These are phyloP conservation scores for Ancistrus triradiatus DNA, from an alignment of 2,113 vertebrate species.

Conservation along the genomic window DNA sequence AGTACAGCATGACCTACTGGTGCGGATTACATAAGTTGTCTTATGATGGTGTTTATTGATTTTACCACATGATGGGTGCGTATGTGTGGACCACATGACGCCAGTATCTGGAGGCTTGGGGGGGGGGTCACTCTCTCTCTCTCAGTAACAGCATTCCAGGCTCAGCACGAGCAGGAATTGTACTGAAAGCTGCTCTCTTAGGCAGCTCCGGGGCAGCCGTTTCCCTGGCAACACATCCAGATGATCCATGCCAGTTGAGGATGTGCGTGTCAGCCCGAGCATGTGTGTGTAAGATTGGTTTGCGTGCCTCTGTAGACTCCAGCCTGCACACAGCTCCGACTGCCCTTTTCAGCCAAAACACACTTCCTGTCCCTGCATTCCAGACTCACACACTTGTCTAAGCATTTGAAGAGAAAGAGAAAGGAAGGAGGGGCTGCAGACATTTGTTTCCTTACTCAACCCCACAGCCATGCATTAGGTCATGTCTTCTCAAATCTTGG, in stretches of 20 bases:
- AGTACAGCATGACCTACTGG: not conserved
- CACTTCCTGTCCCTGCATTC: conserved; percentile 64
- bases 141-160: conserved; percentile 61
- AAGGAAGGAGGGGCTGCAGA: conserved; percentile 3
- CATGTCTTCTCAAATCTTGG: conserved; percentile 20
- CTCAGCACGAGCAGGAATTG: conserved; percentile 55
- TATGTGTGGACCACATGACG: conserved; percentile 5
- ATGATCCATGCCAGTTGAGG: conserved; percentile 50
- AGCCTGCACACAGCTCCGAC: conserved; percentile 47
- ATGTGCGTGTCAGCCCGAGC: conserved; percentile 31
- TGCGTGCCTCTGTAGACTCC: conserved; percentile 34
- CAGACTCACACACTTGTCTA: conserved; percentile 32
- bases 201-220: conserved; percentile 57
- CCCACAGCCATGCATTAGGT: conserved; percentile 17
- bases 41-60: conserved; percentile 55
- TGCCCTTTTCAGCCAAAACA: conserved; percentile 56
- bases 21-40: conserved; percentile 59
- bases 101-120: not conserved
- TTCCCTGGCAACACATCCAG: conserved; percentile 59
- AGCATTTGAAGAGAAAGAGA: conserved; percentile 8
- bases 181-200: conserved; percentile 54
- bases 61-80: conserved; percentile 53
- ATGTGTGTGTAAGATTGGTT: conserved; percentile 35
- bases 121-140: not conserved
- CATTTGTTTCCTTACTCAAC: conserved; percentile 32